A percentile compares a stretch with the other conserved stretches of the same genome.
Conservation (phyloP, 2,888 invertebrate genomes). For the Crepidodera aurea region DNA sequence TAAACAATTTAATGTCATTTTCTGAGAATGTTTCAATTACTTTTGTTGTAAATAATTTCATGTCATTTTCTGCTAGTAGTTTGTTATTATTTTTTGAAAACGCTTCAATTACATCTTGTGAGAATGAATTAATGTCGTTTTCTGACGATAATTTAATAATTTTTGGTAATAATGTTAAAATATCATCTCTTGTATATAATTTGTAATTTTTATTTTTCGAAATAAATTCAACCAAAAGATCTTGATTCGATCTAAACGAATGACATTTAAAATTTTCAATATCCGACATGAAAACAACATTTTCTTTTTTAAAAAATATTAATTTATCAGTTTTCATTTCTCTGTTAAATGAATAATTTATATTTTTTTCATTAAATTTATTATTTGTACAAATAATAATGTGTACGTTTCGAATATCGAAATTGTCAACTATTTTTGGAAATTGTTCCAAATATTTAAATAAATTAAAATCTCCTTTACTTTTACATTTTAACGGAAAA, state of each 20-base stretch:
- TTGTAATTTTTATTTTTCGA: background rate
- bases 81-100: no score
- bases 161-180: no score
- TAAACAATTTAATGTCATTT: background rate
- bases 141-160: no score
- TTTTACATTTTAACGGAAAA: background rate
- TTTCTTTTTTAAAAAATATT: background rate
- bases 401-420: background rate
- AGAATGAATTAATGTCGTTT: no score
- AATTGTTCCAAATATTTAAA: slow-evolving; percentile 1
- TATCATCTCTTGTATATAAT: no score
- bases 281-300: background rate
- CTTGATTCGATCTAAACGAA: background rate
- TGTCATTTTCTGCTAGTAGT: no score
- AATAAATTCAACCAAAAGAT: background rate
- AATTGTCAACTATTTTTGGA: background rate
- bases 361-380: background rate
- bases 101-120: no score
- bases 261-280: background rate
- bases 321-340: background rate
- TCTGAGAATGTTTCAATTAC: no score
- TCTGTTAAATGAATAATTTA: background rate
- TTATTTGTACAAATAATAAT: slow-evolving; percentile 6
- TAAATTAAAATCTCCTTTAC: slow-evolving; percentile 3
- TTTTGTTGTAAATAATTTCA: no score